phyloP scores from a whole-genome alignment of 2,797 vertebrate species.

The Ataeniobius toweri region DNA sequence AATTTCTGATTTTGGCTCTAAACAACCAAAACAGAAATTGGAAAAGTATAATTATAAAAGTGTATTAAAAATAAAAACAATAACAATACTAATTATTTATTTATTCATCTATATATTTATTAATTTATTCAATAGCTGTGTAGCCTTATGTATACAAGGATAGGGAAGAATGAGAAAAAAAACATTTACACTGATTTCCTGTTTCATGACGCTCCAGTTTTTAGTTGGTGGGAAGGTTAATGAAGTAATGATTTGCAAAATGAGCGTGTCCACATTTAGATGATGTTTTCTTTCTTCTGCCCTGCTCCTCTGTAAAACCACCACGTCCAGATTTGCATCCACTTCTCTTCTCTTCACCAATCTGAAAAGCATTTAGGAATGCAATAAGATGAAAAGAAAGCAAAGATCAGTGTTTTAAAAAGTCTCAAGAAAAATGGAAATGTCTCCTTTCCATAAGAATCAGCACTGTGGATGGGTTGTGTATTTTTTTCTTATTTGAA shows the following conservation, averaged over 20 bases:
- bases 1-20: background rate
- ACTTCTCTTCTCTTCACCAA: slow-evolving; percentile 5
- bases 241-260: slow-evolving; percentile 45
- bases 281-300: slow-evolving; percentile 38
- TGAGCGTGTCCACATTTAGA: slow-evolving; percentile 39
- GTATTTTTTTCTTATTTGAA: slow-evolving; percentile 14
- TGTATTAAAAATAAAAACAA: background rate
- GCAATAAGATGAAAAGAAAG: background rate
- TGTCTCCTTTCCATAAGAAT: background rate
- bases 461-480: background rate
- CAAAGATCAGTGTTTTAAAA: background rate
- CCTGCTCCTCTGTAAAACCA: slow-evolving; percentile 1
- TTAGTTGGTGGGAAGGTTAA: slow-evolving; percentile 45
- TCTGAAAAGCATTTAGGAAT: background rate
- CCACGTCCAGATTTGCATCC: background rate
- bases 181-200: slow-evolving; percentile 4
- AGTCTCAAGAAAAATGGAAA: background rate
- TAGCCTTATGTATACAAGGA: background rate
- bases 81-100: background rate
- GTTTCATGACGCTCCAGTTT: slow-evolving; percentile 39
- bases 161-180: background rate
- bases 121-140: background rate
- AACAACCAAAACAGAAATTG: background rate
- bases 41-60: background rate
- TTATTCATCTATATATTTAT: background rate